Base-by-base conservation (phyloP, 2,888 invertebrate species). In the Drosophila multiciliata region DNA sequence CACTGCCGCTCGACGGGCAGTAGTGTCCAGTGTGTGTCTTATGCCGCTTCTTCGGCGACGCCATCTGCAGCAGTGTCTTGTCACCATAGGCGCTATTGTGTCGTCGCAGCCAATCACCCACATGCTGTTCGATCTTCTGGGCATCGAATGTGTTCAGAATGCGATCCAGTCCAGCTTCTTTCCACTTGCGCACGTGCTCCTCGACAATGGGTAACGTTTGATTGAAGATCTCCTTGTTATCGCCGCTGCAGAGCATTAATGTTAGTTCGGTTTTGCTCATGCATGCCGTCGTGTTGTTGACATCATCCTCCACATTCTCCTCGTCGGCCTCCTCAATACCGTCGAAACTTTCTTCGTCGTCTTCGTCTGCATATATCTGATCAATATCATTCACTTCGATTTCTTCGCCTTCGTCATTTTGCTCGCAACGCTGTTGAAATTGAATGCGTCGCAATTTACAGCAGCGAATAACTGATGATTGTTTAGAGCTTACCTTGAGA, bases 131-230 rank as follows among this genome's bases (percentile, higher is more conserved):
- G 4, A 92, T 92, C 64, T 91, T 80, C 26, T 89, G 73, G 0
- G 77, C 75, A 73, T 92, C 92, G 48, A 92, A 92, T 1, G 92
- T 89, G 38, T 90, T 81, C 1, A 92, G 66, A 12, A 93, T 82
- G 3, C 80, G 77, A 32, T 92, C 86, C 32, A 92, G 66, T 0
- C 93, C 92, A 0, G 87, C 84, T 49, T 83, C 87, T 35, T 88
- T 82, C 86, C 91, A 89, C 54, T 90, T 91, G 8, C 92, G 90
- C 42, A 83, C 77, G 57, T 91, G 89, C 55, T 91, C 92, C 36
- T 82, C 75, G 0, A 92, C 70, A 3, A 91, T 72, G 4, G 92
- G 92, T 17, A 88, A 32, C 0, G 92, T 93, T 69, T 91, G 75
- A 59, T 92, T 86, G 0, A 92, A 62, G 5, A 91, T 60, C 49